These are phyloP conservation scores for Lithophane semibrunnea DNA, from an alignment of 2,888 invertebrate genomes.

Conservation along the genomic window DNA sequence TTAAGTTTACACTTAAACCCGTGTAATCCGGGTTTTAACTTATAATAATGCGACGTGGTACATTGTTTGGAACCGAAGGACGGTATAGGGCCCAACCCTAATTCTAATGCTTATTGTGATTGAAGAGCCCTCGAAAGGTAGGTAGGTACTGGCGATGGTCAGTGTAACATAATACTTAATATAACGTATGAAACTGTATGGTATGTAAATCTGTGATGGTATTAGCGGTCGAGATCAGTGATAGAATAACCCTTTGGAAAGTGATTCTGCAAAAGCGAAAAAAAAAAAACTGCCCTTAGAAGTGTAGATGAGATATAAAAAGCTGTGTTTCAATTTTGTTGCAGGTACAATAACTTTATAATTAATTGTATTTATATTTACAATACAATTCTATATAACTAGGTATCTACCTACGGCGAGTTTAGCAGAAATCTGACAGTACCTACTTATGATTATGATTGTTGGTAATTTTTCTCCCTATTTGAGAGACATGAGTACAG, in stretches of 20 bases:
- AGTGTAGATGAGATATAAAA: neutral
- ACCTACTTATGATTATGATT: neutral
- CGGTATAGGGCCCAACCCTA: conserved; percentile 73
- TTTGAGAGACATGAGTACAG: neutral
- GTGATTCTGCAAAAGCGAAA: neutral
- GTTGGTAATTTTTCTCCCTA: neutral
- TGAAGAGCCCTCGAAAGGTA: conserved; percentile 74
- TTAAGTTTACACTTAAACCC: conserved; percentile 73
- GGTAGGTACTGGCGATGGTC: conserved; percentile 76
- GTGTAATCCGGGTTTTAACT: conserved; percentile 78
- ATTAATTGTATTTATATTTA: no score
- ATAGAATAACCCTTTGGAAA: neutral
- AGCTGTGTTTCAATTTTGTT: neutral
- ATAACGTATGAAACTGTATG: conserved; percentile 4
- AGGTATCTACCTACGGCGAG: neutral
- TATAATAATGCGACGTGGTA: conserved; percentile 70
- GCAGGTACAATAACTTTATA: no score
- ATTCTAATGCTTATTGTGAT: conserved; percentile 74
- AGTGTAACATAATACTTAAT: conserved; percentile 80
- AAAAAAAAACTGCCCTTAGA: neutral
- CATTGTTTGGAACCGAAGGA: conserved; percentile 55
- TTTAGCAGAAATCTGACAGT: neutral
- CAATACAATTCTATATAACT: no score
- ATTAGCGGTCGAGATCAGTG: conserved; percentile 13
- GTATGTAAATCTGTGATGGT: conserved; percentile 12